Conservation (phyloP, 2,113 vertebrate species). For the cat (Felis catus) region F.catus_Fca126_mat1.0 CM031418.1:128000001-128000500, state of each 20-base stretch:
- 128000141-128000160: neutral
- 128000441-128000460: too few species aligned
- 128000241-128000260: neutral
- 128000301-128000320: neutral
- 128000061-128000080: neutral
- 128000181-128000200: neutral
- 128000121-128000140: neutral
- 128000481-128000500: too few species aligned
- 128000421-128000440: too few species aligned
- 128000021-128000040: too few species aligned
- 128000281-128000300: accelerated
- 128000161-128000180: too few species aligned
- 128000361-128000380: too few species aligned
- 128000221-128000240: neutral
- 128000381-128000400: too few species aligned
- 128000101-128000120: neutral
- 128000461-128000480: too few species aligned
- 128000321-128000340: neutral
- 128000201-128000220: neutral
- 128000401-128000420: too few species aligned
- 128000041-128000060: neutral
- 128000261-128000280: neutral
- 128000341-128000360: neutral
- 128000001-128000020: neutral
- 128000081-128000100: too few species aligned